Evolutionary conservation across 2,797 vertebrate genomes (phyloP).

Genomic region (Kryptopterus vitreolus): DNA sequence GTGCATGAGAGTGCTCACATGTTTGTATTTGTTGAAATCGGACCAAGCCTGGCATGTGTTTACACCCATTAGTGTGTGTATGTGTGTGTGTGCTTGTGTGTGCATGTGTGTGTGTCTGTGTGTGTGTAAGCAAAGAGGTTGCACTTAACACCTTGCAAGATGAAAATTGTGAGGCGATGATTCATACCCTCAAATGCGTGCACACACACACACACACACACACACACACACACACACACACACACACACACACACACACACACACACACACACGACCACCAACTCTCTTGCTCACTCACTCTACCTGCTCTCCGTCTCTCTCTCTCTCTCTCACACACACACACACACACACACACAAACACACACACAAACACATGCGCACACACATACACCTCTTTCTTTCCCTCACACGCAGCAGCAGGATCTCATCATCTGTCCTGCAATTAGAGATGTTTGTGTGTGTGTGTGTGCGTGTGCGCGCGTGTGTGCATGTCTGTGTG

Average conservation of each 20-base stretch:
- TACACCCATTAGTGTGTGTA: constrained; percentile 22
- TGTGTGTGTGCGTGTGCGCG: constrained; percentile 32
- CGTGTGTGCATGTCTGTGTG: constrained; percentile 23
- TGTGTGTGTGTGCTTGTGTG: constrained; percentile 11
- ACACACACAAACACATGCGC: background rate
- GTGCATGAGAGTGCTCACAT: constrained; percentile 24
- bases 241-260: background rate
- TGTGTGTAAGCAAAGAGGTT: constrained; percentile 10
- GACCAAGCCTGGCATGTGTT: constrained; percentile 54
- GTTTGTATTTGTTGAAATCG: constrained; percentile 33
- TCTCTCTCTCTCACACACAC: background rate
- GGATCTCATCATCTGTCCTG: constrained; percentile 39
- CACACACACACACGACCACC: background rate
- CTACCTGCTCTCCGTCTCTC: background rate
- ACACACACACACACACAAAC: background rate
- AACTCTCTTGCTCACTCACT: background rate
- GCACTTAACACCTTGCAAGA: constrained; percentile 36
- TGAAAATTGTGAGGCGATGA: constrained; percentile 44
- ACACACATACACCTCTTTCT: background rate
- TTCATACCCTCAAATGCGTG: constrained; percentile 37
- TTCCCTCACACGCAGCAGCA: constrained; percentile 13
- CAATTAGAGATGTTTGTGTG: constrained; percentile 37
- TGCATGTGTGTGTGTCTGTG: constrained; percentile 24
- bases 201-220: background rate
- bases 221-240: constrained; percentile 17